phyloP scores from a whole-genome alignment of 2,113 vertebrate species.

The Strigops habroptila region DNA sequence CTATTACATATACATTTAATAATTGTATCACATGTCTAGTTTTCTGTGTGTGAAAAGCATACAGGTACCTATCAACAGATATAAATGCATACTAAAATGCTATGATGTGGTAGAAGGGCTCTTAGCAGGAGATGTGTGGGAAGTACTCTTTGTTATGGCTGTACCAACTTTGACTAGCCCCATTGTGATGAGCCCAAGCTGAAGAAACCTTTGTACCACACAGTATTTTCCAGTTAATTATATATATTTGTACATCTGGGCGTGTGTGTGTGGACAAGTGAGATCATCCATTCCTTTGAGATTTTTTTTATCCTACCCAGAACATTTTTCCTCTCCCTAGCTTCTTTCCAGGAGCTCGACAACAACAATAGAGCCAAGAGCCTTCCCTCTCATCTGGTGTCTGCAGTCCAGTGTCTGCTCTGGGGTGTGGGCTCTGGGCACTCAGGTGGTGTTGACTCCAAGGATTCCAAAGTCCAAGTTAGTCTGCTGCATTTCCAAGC shows the following conservation, averaged over 20 bases:
- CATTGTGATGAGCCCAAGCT: not conserved
- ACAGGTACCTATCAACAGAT: conserved; percentile 14
- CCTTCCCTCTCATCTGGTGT: not conserved
- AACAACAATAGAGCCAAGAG: conserved; percentile 38
- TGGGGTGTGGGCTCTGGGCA: not conserved
- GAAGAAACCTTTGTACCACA: conserved; percentile 46
- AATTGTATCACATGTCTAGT: not conserved
- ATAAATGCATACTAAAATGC: not conserved
- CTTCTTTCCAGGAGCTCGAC: conserved; percentile 12
- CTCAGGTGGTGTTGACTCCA: not conserved
- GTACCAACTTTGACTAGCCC: not conserved
- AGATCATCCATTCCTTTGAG: conserved; percentile 60
- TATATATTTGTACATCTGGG: conserved; percentile 53
- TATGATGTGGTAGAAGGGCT: conserved; percentile 35
- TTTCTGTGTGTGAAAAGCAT: not conserved
- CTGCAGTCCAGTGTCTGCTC: not conserved
- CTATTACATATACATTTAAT: not conserved
- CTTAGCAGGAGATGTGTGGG: conserved; percentile 31
- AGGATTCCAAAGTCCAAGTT: not conserved
- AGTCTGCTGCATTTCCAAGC: not conserved
- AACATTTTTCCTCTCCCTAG: conserved; percentile 20
- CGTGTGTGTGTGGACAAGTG: conserved; percentile 44
- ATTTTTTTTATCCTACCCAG: conserved; percentile 12
- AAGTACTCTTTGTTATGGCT: conserved; percentile 29
- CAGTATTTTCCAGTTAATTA: conserved; percentile 56